Evolutionary conservation across 2,888 invertebrate species (phyloP).

Genomic region (Stenchaetothrips biformis): DNA sequence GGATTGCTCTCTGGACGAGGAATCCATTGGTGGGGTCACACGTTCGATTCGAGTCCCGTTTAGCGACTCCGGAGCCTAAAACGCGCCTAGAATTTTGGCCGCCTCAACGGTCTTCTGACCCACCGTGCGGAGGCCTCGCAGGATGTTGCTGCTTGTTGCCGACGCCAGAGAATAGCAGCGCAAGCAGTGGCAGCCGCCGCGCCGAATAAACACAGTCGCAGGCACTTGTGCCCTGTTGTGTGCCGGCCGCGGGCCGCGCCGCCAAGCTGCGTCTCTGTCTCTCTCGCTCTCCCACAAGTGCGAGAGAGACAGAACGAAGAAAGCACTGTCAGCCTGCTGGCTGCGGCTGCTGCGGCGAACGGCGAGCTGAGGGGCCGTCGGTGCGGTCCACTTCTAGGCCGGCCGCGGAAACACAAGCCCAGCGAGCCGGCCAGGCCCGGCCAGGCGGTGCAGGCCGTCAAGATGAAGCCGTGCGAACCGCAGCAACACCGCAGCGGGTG

Average conservation of each 20-base stretch:
- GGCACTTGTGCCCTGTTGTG: not conserved
- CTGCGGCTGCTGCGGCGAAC: not conserved
- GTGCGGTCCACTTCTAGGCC: not conserved
- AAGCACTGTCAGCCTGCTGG: not conserved
- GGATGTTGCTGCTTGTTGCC: constrained; percentile 14
- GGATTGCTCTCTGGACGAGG: too few relatives aligned
- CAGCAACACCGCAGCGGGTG: too few relatives aligned
- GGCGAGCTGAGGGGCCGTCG: not conserved
- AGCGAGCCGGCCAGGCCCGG: too few relatives aligned
- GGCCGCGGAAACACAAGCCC: too few relatives aligned
- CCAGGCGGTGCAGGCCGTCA: too few relatives aligned
- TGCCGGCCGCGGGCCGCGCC: not conserved
- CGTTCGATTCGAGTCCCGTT: not conserved
- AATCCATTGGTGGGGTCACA: too few relatives aligned
- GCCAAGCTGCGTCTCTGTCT: not conserved
- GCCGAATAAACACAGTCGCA: not conserved
- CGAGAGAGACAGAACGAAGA: not conserved
- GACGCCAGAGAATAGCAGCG: not conserved
- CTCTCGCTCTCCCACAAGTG: not conserved
- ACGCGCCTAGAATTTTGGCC: not conserved
- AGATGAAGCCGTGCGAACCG: too few relatives aligned
- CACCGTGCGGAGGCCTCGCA: not conserved
- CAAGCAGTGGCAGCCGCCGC: not conserved
- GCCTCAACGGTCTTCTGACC: too few relatives aligned
- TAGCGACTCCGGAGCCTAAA: not conserved